phyloP scores from a whole-genome alignment of 2,113 vertebrate species.

The Condylura cristata region DNA sequence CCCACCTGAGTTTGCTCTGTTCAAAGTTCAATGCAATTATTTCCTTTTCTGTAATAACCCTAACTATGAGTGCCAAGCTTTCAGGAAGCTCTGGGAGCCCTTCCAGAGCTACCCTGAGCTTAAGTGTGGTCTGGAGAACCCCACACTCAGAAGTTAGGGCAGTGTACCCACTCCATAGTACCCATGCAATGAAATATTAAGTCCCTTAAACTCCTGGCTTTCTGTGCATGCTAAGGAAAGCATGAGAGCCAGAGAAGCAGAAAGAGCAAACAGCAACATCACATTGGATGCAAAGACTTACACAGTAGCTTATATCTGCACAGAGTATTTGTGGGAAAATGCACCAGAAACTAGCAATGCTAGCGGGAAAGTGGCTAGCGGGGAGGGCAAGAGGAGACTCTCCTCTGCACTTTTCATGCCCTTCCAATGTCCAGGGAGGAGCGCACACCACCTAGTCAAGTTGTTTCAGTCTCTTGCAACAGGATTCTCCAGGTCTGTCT shows the following conservation, averaged over 20 bases:
- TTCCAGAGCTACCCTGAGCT: not conserved
- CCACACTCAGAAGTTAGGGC: not conserved
- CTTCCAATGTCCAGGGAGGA: rapidly evolving
- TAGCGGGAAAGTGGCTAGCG: rapidly evolving
- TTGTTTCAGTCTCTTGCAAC: not conserved
- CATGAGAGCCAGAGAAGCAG: not conserved
- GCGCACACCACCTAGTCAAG: rapidly evolving
- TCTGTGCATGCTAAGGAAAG: not conserved
- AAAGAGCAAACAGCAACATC: not conserved
- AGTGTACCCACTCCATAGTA: not conserved
- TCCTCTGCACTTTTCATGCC: rapidly evolving
- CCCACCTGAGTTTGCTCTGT: not conserved
- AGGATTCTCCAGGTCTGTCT: no score
- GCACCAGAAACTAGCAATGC: not conserved
- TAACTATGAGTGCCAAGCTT: not conserved
- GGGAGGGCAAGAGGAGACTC: not conserved
- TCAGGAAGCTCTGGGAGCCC: not conserved
- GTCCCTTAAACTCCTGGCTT: not conserved
- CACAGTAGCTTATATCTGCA: rapidly evolving
- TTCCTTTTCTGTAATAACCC: not conserved
- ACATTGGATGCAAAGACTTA: not conserved
- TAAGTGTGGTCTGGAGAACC: not conserved
- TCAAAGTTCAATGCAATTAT: no score
- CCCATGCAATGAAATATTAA: rapidly evolving
- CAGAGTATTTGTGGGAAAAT: not conserved